Base-by-base conservation (phyloP, 1,140 invertebrate species). In the Pentalonia nigronervosa region DNA sequence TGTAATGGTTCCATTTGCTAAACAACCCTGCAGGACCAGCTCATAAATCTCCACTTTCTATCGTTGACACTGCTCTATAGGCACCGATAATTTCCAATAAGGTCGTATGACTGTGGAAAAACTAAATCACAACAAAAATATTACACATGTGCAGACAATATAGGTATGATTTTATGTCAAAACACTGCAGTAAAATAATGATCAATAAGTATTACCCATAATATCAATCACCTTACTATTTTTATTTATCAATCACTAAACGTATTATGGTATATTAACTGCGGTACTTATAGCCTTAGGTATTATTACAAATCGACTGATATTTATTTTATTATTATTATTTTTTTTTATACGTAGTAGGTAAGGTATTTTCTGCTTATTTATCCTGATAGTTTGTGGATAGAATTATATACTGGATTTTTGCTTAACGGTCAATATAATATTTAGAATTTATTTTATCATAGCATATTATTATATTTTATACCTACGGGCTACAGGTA, bases 1-100 rank as follows among this genome's bases (percentile, higher is more conserved):
- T 48, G 25, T 45, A 90, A 67, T 90, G 25, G 53, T 60, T 56
- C 56, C 36, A 67, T 90, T 67, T 60, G 30, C 23, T 90, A 90
- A 45, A 56, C 53, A 45, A 60, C 53, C 34, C 36, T 48, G 47
- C 47, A 25, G 48, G 30, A 30, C 21, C 3, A 11, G 17, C n/a
- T 21, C 9, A 41, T 89, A 89, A 89, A 56, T 89, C 34, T 89
- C n/a, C 21, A 53, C 50, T 53, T 53, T n/a, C 36, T 36, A 56
- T 25, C 50, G 53, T 41, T 41, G 34, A 89, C 48, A 89, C 8
- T 50, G 21, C 48, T 41, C 50, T 36, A 89, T 89, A 36, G n/a
- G 60, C 23, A 83, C 20, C 21, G 7, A 89, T 89, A 53, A 53
- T 53, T 89, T 36, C 34, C n/a, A 89, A 89, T 89, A 56, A 89